Evolutionary conservation across 2,888 invertebrate species (phyloP), one percentile per base, ranked within the genome.

Genomic region (Homarus gammarus): DNA sequence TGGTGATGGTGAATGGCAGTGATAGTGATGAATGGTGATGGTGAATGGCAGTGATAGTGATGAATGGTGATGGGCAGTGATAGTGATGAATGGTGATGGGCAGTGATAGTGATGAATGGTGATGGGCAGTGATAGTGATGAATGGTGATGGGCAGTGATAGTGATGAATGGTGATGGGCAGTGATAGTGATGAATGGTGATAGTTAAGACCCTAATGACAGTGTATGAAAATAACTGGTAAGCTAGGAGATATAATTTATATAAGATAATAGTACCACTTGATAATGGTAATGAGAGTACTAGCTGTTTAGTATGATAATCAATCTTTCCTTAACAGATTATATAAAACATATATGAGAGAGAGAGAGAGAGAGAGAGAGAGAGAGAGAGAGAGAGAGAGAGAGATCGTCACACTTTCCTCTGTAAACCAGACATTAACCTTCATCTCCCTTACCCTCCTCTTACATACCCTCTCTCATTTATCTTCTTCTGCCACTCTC

Each of bases 341-440:
- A 8, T 15, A 49, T 8, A 12, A 1, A 15, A 1, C 49, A 12
- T 31, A 18, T 31, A 36, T 3, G 33, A 70, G 70, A 27, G 27
- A 70, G 31, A 27, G 70, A 70, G 70, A 27, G 70, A 27, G 70
- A 27, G 31, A 27, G 70, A 70, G 64, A 64, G 64, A 18, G 27
- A 70, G 70, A 27, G 70, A 70, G 70, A 27, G 64, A 64, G 64
- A 27, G 27, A 27, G 61, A 61, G 22, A 61, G 27, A 61, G 61
- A 61, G 61, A 61, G 61, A 61, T 22, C 22, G 61, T n/a, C 22
- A 61, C 22, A 61, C 22, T 44, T 44, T 44, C 12, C 12, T 44
- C 6, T 44, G 12, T 44, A 5, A 44, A 44, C 44, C 12, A 12
- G 5, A 44, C 44, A 44, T 12, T 44, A 44, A 44, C 5, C 12